phyloP scores from a whole-genome alignment of 2,113 vertebrate genomes.

The Bos taurus region ARS-UCD2.0 NC_037328.1:65692001-65692500 shows the following conservation, averaged over 20 bases:
- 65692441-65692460: no score
- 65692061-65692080: background rate
- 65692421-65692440: no score
- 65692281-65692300: no score
- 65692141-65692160: background rate
- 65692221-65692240: background rate
- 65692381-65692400: no score
- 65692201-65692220: background rate
- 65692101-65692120: background rate
- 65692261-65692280: background rate
- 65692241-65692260: background rate
- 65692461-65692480: no score
- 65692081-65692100: background rate
- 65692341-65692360: no score
- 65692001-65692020: background rate
- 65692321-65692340: no score
- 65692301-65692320: no score
- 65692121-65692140: background rate
- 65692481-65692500: no score
- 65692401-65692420: no score
- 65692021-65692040: background rate
- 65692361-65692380: no score
- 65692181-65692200: background rate
- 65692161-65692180: background rate
- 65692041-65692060: background rate